Base-by-base conservation (phyloP, 2,113 vertebrate genomes). In the Bubo bubo region DNA sequence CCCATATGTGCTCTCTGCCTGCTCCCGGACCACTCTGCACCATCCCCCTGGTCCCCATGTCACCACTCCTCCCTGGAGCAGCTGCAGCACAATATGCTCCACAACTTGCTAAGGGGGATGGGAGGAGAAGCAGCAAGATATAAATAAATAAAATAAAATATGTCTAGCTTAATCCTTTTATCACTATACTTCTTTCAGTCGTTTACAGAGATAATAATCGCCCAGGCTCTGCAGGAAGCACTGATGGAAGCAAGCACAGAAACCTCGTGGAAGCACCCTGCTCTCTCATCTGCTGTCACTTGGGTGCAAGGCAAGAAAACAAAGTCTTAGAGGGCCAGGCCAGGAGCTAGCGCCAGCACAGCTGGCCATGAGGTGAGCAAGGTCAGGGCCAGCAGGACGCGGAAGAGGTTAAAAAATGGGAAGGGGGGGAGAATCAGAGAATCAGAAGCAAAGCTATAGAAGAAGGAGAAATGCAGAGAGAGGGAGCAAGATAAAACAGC, bases 161-260 rank as follows among this genome's bases (percentile, higher is more conserved):
- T 14, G 7, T 92, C 70, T 93, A 43, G 55, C 79, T 95, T 96
- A 97, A 97, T 96, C 94, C 95, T 96, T 96, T 97, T 97, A 97
- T 96, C 95, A 35, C 86, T 92, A 24, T 30, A 87, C 84, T 95
- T 95, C 91, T 95, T 97, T 80, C 95, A 96, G 93, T 84, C 70
- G 9, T 95, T 96, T 95, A 83, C 66, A 63, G 94, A 94, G 94
- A 97, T 97, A 92, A 87, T 60, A 52, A 97, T 97, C 63, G 0
- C 56, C 62, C 68, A 32, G 71, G 74, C 73, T 89, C 91, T 82
- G 94, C 87, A 80, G 86, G 73, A 92, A 87, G 72, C 85, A 45
- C 82, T 86, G 93, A 80, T 66, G 91, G 86, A 77, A 90, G 83
- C 70, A 62, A 81, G 70, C 55, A 71, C 72, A 72, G 76, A 88